A percentile compares a stretch with the other conserved stretches of the same genome.
phyloP scores from a whole-genome alignment of 2,113 vertebrate genomes.

The Neomonachus schauinslandi region DNA sequence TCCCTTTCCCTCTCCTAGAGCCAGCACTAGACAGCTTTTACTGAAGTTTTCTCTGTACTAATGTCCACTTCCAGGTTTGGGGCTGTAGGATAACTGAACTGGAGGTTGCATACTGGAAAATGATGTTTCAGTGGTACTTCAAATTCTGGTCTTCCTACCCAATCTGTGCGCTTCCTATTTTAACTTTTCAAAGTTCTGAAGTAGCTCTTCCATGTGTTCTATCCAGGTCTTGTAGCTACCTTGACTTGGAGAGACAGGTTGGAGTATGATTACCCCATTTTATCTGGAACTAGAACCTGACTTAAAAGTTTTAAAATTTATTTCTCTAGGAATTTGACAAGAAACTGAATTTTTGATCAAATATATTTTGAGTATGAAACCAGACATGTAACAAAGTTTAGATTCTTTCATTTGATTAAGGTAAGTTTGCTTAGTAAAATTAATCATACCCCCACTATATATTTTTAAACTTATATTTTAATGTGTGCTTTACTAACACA shows the following conservation, averaged over 20 bases:
- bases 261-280: neutral
- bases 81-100: neutral
- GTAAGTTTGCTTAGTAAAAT: constrained; percentile 75
- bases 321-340: constrained; percentile 63
- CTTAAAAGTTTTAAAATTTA: constrained; percentile 19
- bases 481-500: neutral
- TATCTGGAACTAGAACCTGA: neutral
- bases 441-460: neutral
- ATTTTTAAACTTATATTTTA: neutral
- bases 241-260: neutral
- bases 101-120: neutral
- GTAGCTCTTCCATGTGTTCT: neutral
- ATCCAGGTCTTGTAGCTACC: neutral
- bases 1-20: neutral
- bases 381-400: constrained; percentile 78
- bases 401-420: constrained; percentile 79
- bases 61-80: neutral
- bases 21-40: neutral
- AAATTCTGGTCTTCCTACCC: neutral
- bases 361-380: neutral
- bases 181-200: neutral
- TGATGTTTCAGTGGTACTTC: neutral
- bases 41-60: neutral
- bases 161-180: neutral
- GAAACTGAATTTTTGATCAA: neutral